Evolutionary conservation across 2,888 invertebrate genomes (phyloP), one percentile per base, ranked within the genome.

Genomic region (Colostygia pectinataria): DNA sequence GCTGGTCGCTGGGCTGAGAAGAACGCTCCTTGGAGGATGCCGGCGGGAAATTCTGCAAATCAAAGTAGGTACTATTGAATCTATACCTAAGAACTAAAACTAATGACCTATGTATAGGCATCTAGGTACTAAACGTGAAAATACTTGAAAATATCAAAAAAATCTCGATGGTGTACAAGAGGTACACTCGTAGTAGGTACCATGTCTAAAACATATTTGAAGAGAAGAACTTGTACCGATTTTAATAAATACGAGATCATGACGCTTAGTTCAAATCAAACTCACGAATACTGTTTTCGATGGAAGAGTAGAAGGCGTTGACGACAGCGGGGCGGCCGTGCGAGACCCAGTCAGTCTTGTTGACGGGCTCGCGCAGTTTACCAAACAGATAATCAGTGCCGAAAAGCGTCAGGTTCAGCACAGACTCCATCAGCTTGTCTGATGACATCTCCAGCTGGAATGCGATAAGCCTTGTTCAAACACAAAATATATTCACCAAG

Each of bases 31-130:
- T 98, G 98, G 1, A 98, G 91, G 57, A 98, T 97, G 56, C 97
- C 98, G 61, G 98, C 98, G 0, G 98, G 97, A 83, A 98, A 97
- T 85, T 97, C 97, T 98, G 34, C 14, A n/a, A n/a, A n/a, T n/a
- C n/a, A 29, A 37, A 10, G 27, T 4, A 31, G 12, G 4, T 10
- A 27, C 1, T 27, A n/a, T n/a, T n/a, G n/a, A n/a, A n/a, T n/a
- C n/a, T n/a, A n/a, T n/a, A n/a, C n/a, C n/a, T n/a, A n/a, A n/a
- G n/a, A n/a, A n/a, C n/a, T n/a, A n/a, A n/a, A n/a, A n/a, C n/a
- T n/a, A n/a, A n/a, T n/a, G n/a, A n/a, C n/a, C n/a, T n/a, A n/a
- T n/a, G n/a, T n/a, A n/a, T n/a, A n/a, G n/a, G n/a, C n/a, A n/a
- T n/a, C n/a, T n/a, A n/a, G n/a, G n/a, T n/a, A n/a, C n/a, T n/a